phyloP scores from a whole-genome alignment of 2,888 invertebrate genomes.

The Drosophila aldrichi region DNA sequence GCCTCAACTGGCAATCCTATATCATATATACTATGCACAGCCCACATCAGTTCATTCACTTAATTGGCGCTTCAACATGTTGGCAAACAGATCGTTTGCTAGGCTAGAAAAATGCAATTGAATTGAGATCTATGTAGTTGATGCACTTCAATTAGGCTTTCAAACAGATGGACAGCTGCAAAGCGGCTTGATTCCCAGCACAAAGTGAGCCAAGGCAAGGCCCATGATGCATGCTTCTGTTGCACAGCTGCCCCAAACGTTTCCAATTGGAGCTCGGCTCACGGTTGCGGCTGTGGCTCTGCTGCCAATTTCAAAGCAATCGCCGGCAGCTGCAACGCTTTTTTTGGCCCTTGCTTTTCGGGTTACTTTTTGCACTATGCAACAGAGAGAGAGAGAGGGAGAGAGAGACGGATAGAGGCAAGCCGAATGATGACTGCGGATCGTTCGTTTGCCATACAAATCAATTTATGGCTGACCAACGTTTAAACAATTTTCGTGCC shows the following conservation, averaged over 20 bases:
- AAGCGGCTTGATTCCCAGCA: constrained; percentile 14
- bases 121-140: neutral
- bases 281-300: constrained; percentile 17
- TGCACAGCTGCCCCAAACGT: constrained; percentile 13
- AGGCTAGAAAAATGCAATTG: neutral
- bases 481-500: constrained; percentile 74
- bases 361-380: constrained; percentile 23
- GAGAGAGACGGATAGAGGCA: too few species aligned
- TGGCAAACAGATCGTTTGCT: neutral
- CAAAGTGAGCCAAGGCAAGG: constrained; percentile 25
- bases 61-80: neutral
- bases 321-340: constrained; percentile 43
- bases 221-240: constrained; percentile 6
- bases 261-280: constrained; percentile 19
- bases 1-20: neutral
- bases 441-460: constrained; percentile 58
- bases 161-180: constrained; percentile 8
- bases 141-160: constrained; percentile 16
- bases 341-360: constrained; percentile 25
- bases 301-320: constrained; percentile 62
- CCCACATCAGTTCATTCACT: neutral
- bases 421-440: constrained; percentile 47
- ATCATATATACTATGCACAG: too few species aligned
- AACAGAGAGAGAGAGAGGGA: neutral
- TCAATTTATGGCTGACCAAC: constrained; percentile 75